phyloP scores from a whole-genome alignment of 2,888 invertebrate species.

The Flexamia atlantica region DNA sequence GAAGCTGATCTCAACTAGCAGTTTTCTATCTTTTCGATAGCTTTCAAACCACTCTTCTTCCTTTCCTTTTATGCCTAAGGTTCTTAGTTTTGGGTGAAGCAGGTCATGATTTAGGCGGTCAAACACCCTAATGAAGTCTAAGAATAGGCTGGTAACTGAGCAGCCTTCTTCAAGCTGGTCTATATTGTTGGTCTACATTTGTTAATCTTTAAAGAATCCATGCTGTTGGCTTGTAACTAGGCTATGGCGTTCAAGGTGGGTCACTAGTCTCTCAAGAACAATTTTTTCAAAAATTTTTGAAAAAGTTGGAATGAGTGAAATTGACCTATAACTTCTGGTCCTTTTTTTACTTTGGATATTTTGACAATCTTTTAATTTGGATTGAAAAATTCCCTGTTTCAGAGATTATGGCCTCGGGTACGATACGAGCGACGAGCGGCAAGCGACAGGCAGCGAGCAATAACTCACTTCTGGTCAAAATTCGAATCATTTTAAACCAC shows the following conservation, averaged over 20 bases:
- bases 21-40: too few relatives aligned
- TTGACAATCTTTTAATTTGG: too few relatives aligned
- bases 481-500: too few relatives aligned
- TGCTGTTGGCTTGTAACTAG: not conserved
- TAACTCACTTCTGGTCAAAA: too few relatives aligned
- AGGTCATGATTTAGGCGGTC: not conserved
- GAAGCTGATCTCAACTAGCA: not conserved
- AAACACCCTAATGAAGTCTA: not conserved
- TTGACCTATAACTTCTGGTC: not conserved
- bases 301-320: too few relatives aligned
- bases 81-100: not conserved
- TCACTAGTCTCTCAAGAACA: too few relatives aligned
- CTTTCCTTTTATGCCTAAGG: not conserved
- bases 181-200: not conserved
- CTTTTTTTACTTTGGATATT: not conserved
- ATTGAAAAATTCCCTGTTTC: too few relatives aligned
- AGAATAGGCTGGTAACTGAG: not conserved
- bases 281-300: too few relatives aligned
- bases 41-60: not conserved
- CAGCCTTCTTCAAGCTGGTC: not conserved
- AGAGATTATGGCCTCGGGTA: too few relatives aligned
- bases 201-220: not conserved
- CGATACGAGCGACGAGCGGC: too few relatives aligned
- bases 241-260: not conserved
- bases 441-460: too few relatives aligned